These are phyloP conservation scores for Chrosomus eos DNA, from an alignment of 2,797 vertebrate species.

Conservation along the genomic window DNA sequence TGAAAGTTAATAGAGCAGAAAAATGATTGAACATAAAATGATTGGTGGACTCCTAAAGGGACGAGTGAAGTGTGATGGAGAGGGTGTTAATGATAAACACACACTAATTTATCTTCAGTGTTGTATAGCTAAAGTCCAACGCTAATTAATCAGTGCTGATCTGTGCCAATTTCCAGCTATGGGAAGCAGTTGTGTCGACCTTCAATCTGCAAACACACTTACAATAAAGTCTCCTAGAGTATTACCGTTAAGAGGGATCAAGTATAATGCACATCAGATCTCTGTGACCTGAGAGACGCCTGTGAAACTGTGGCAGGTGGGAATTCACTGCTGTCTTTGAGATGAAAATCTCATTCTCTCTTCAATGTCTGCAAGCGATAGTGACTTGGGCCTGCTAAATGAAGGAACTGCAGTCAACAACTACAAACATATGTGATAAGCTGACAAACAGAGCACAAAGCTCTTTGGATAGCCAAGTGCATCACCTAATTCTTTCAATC, in stretches of 20 bases:
- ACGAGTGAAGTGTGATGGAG: constrained; percentile 16
- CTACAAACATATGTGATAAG: constrained; percentile 43
- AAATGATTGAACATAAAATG: constrained; percentile 51
- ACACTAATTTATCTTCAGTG: constrained; percentile 48
- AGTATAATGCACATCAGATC: constrained; percentile 52
- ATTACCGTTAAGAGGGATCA: constrained; percentile 21
- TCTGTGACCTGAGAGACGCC: constrained; percentile 30
- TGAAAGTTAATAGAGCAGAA: constrained; percentile 50
- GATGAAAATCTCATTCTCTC: constrained; percentile 66
- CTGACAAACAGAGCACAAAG: constrained; percentile 61
- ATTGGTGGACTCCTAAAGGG: constrained; percentile 45
- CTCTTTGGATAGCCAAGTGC: constrained; percentile 59
- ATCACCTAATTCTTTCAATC: not conserved
- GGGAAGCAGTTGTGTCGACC: constrained; percentile 24
- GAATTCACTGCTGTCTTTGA: constrained; percentile 52
- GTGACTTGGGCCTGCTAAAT: constrained; percentile 52
- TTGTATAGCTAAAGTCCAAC: constrained; percentile 35
- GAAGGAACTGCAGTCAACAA: constrained; percentile 30
- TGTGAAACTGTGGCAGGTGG: constrained; percentile 31
- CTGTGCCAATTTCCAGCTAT: constrained; percentile 13
- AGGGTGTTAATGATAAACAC: constrained; percentile 47
- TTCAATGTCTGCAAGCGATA: constrained; percentile 72
- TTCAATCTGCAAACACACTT: constrained; percentile 14
- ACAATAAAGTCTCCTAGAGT: not conserved
- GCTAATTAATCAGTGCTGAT: constrained; percentile 45